Conservation (phyloP, 1,140 invertebrate species). For the Epicauta chinensis region DNA sequence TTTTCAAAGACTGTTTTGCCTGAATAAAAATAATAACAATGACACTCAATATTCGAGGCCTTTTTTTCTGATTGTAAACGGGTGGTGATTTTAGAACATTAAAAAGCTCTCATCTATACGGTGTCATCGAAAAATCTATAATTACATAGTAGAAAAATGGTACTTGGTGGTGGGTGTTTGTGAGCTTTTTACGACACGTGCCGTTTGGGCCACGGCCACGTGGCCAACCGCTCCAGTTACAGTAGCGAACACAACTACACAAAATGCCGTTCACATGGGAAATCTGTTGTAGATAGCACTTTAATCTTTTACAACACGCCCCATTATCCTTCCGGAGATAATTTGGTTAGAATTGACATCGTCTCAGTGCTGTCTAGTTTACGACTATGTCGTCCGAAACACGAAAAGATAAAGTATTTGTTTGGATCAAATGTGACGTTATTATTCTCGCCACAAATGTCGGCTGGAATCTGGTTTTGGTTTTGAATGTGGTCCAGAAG, state of each 20-base stretch:
- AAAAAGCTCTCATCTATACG: too few relatives aligned
- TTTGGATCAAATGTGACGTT: too few relatives aligned
- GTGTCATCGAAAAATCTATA: too few relatives aligned
- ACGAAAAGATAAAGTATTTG: too few relatives aligned
- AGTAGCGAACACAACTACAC: neutral
- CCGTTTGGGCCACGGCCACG: slow-evolving; percentile 2
- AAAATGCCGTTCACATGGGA: slow-evolving; percentile 19
- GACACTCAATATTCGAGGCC: too few relatives aligned
- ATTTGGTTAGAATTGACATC: slow-evolving; percentile 22
- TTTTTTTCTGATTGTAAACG: too few relatives aligned
- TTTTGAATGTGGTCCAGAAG: too few relatives aligned
- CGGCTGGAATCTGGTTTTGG: slow-evolving; percentile 1
- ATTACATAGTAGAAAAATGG: too few relatives aligned
- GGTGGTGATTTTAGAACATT: too few relatives aligned
- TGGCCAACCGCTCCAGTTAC: slow-evolving; percentile 18
- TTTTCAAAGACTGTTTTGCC: too few relatives aligned
- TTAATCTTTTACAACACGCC: slow-evolving; percentile 1
- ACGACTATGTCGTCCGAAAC: too few relatives aligned
- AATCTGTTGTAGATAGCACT: slow-evolving; percentile 13
- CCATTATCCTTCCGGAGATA: slow-evolving; percentile 4
- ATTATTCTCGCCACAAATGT: neutral
- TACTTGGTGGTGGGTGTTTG: slow-evolving; percentile 2
- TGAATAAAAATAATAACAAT: too few relatives aligned
- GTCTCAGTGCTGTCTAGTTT: neutral
- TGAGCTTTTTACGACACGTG: slow-evolving; percentile 21